Evolutionary conservation across 2,113 vertebrate species (phyloP).

Genomic region (Bombycilla garrulus): DNA sequence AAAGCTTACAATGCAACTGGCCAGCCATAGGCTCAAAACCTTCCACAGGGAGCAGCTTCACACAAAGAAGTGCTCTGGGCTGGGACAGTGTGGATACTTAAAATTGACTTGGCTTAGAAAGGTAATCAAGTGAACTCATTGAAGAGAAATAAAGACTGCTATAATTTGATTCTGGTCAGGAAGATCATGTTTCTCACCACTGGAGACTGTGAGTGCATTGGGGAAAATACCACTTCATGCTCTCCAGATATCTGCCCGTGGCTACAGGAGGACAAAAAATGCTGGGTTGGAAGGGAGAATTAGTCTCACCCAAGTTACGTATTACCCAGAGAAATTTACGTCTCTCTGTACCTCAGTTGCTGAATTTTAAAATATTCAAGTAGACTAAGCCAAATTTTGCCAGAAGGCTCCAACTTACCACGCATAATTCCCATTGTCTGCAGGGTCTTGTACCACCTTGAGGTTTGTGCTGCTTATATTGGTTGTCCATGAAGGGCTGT

Average conservation of each 20-base stretch:
- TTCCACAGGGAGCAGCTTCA: background rate
- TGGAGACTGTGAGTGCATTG: background rate
- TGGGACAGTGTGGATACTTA: background rate
- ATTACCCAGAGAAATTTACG: background rate
- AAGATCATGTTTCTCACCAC: background rate
- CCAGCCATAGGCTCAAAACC: background rate
- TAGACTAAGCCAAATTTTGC: background rate
- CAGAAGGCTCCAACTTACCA: background rate
- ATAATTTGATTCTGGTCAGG: background rate
- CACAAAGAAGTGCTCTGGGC: background rate
- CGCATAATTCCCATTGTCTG: background rate
- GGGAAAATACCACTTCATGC: background rate
- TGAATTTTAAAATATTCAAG: background rate
- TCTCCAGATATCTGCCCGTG: fast-evolving
- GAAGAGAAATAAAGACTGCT: background rate
- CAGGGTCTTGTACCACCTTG: background rate
- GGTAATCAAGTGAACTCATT: background rate
- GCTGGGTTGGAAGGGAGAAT: background rate
- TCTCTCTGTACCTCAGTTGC: background rate
- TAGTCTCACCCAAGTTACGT: background rate
- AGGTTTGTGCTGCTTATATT: background rate
- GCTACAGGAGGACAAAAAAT: background rate
- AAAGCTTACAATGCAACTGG: background rate
- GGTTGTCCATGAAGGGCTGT: background rate
- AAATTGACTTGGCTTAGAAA: background rate